Conservation (phyloP, 1,140 invertebrate species). For the Bombus turneri region DNA sequence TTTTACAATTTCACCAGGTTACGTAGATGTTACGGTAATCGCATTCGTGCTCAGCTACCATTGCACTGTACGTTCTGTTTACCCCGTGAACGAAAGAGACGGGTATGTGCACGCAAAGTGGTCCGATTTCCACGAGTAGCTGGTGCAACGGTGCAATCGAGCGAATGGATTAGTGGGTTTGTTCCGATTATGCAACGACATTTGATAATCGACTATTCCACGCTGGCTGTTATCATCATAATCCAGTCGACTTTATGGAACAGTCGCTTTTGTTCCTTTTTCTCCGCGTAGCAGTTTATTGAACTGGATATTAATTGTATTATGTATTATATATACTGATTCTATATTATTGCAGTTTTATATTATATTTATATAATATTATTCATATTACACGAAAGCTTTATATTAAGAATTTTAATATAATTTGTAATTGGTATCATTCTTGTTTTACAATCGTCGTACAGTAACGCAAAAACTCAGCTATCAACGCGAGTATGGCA, state of each 20-base stretch:
- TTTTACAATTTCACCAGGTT: slow-evolving; percentile 33
- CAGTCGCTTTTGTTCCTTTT: too few species aligned
- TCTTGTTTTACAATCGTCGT: too few species aligned
- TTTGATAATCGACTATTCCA: slow-evolving; percentile 23
- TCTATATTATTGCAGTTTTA: too few species aligned
- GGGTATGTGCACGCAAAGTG: slow-evolving; percentile 1
- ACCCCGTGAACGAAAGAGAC: not conserved
- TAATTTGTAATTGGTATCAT: too few species aligned
- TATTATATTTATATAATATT: too few species aligned
- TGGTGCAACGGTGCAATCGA: slow-evolving; percentile 24
- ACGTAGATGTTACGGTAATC: slow-evolving; percentile 21
- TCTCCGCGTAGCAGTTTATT: too few species aligned
- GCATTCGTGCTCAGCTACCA: not conserved
- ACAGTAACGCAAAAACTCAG: too few species aligned
- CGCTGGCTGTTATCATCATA: not conserved
- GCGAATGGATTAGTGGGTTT: slow-evolving; percentile 16
- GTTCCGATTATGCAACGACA: slow-evolving; percentile 20
- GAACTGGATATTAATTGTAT: too few species aligned
- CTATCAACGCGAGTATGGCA: too few species aligned
- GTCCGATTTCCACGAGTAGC: slow-evolving; percentile 24
- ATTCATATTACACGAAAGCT: too few species aligned
- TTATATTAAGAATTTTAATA: too few species aligned
- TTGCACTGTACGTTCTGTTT: not conserved
- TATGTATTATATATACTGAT: too few species aligned
- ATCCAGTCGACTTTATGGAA: not conserved